These are phyloP conservation scores for Acholoe squamosa DNA, from an alignment of 2,888 invertebrate genomes.

Conservation along the genomic window DNA sequence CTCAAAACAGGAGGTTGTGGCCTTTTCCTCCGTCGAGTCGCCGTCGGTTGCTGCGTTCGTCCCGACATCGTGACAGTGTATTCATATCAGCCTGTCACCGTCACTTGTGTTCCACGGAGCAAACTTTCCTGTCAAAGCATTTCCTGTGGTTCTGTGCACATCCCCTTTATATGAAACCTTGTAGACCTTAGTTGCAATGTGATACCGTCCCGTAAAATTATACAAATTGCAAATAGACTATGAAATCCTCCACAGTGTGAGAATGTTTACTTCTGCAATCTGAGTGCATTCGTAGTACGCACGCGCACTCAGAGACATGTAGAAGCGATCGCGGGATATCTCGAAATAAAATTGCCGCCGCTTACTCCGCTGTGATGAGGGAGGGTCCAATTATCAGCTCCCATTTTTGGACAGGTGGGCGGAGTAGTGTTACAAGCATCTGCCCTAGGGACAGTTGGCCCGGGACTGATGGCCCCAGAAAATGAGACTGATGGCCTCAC, in stretches of 20 bases:
- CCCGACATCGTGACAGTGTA: constrained; percentile 63
- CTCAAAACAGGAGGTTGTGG: constrained; percentile 80
- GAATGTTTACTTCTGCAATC: constrained; percentile 36
- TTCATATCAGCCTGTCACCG: constrained; percentile 30
- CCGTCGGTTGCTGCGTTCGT: constrained; percentile 60
- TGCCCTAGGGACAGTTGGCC: too few relatives aligned
- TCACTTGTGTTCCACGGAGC: neutral
- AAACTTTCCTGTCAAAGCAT: constrained; percentile 18
- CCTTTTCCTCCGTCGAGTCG: constrained; percentile 73
- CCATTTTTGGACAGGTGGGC: too few relatives aligned
- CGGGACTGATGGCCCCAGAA: too few relatives aligned
- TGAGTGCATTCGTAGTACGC: neutral
- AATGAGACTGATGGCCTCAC: too few relatives aligned
- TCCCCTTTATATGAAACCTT: neutral
- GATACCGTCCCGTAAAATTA: neutral
- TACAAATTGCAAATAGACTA: neutral
- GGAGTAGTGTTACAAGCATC: too few relatives aligned
- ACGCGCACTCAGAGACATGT: neutral
- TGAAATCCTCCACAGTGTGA: neutral
- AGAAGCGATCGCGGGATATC: neutral
- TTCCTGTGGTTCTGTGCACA: neutral
- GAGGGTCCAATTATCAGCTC: too few relatives aligned
- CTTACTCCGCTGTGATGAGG: too few relatives aligned
- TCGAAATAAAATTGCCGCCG: neutral
- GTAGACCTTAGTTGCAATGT: neutral